These are phyloP conservation scores for Cyprinodon tularosa DNA, from an alignment of 2,113 vertebrate species.

Conservation along the genomic window DNA sequence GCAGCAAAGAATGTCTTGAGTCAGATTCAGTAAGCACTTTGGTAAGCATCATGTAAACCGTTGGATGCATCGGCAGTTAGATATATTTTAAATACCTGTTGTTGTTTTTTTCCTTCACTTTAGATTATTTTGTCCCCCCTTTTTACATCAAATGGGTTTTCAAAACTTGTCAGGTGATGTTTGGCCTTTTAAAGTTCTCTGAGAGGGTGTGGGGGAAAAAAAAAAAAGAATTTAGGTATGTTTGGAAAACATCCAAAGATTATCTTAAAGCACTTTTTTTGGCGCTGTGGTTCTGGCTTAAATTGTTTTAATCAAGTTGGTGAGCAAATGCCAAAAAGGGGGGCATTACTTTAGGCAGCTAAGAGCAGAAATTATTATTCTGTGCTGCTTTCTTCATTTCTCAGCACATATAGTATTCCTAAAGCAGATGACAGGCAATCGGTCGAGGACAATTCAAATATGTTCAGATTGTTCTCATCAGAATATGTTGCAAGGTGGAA, in stretches of 20 bases:
- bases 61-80: conserved; percentile 65
- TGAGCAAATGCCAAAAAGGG: conserved; percentile 65
- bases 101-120: neutral
- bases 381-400: conserved; percentile 55
- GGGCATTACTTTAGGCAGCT: conserved; percentile 79
- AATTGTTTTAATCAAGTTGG: conserved; percentile 69
- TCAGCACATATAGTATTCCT: conserved; percentile 50
- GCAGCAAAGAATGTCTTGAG: conserved; percentile 69
- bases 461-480: conserved; percentile 57
- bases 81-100: conserved; percentile 49
- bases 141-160: conserved; percentile 74
- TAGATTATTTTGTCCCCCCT: conserved; percentile 20
- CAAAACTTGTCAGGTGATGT: conserved; percentile 70
- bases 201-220: conserved; percentile 28
- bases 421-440: conserved; percentile 72
- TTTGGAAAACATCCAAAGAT: conserved; percentile 83
- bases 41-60: conserved; percentile 71
- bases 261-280: conserved; percentile 83
- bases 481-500: neutral
- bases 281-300: conserved; percentile 75
- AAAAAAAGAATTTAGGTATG: conserved; percentile 69
- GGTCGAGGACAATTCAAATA: conserved; percentile 67
- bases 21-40: conserved; percentile 78
- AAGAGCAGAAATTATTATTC: conserved; percentile 63
- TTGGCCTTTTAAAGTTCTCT: conserved; percentile 68